Evolutionary conservation across 2,888 invertebrate genomes (phyloP).

Genomic region (Temnothorax ravouxi): DNA sequence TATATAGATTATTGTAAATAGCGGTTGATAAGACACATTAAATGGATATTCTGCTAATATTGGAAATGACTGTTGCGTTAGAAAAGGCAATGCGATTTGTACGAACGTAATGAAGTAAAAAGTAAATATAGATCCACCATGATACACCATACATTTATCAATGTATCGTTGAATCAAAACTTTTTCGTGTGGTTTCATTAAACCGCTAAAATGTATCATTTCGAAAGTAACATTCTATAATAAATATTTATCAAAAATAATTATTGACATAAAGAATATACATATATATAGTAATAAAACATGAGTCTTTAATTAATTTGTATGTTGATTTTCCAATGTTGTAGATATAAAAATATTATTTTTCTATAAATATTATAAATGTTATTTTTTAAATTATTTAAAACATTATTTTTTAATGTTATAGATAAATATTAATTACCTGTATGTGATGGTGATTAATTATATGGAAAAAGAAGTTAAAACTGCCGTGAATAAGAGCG

Average conservation of each 20-base stretch:
- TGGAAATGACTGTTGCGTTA: slow-evolving; percentile 47
- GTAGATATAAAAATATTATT: not conserved
- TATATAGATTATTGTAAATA: slow-evolving; percentile 56
- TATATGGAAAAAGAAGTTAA: not conserved
- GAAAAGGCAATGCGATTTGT: not conserved
- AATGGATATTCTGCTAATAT: slow-evolving; percentile 64
- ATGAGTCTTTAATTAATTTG: not conserved
- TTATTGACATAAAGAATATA: not conserved
- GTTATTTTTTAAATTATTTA: not conserved
- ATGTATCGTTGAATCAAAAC: slow-evolving; percentile 28
- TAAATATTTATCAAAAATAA: not conserved
- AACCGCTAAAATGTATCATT: slow-evolving; percentile 58
- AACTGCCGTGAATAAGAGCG: not conserved
- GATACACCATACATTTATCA: slow-evolving; percentile 2
- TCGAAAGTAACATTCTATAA: slow-evolving; percentile 55
- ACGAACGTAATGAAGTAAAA: not conserved
- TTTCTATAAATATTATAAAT: not conserved
- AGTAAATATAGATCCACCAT: slow-evolving; percentile 34
- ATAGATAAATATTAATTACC: not conserved
- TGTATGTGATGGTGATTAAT: not conserved
- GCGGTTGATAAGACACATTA: slow-evolving; percentile 20
- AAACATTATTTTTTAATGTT: not conserved
- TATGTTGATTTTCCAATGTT: not conserved
- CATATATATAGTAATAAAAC: not conserved
- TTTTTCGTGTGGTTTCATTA: not conserved